Evolutionary conservation across 1,140 invertebrate genomes (phyloP), one percentile per base, ranked within the genome.

Genomic region (Ceratina japonica): DNA sequence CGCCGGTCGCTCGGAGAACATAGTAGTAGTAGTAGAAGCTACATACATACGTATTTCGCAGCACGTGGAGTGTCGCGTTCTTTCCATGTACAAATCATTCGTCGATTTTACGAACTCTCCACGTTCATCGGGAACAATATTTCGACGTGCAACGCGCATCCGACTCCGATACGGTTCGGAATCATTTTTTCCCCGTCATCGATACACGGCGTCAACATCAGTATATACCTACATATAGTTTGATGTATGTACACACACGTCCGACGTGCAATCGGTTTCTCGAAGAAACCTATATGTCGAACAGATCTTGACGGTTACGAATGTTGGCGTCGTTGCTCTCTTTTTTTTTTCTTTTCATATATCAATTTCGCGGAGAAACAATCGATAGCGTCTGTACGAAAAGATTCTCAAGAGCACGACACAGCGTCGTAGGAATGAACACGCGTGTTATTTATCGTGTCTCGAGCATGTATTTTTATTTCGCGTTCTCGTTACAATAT

Each of bases 1-100:
- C 82, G 81, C 81, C 81, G 81, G 16, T 16, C 13, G 80, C 59
- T 18, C 8, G n/a, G 75, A 74, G 37, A 44, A 44, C 37, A 7
- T 44, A 44, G 37, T 44, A n/a, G 10, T 44, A 44, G n/a, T n/a
- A n/a, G n/a, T 44, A 44, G 27, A 2, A 31, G 27, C 27, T 31
- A 31, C 10, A 44, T 44, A 44, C 10, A 58, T 54, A 72, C 58
- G 44, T 76, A 78, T 82, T 44, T 64, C 49, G 8, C 54, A 59
- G 24, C 70, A 79, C 83, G 81, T 84, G 68, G 71, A 63, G 58
- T 22, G 24, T 66, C 51, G 44, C 27, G 62, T 22, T 65, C 15
- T 27, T 5, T 3, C 20, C 5, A 51, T 16, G 37, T 65, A 79
- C 7, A 8, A 51, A 59, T 52, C 13, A n/a, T 8, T 12, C 10